Evolutionary conservation across 2,113 vertebrate species (phyloP).

Genomic region (Crotalus helleri): DNA sequence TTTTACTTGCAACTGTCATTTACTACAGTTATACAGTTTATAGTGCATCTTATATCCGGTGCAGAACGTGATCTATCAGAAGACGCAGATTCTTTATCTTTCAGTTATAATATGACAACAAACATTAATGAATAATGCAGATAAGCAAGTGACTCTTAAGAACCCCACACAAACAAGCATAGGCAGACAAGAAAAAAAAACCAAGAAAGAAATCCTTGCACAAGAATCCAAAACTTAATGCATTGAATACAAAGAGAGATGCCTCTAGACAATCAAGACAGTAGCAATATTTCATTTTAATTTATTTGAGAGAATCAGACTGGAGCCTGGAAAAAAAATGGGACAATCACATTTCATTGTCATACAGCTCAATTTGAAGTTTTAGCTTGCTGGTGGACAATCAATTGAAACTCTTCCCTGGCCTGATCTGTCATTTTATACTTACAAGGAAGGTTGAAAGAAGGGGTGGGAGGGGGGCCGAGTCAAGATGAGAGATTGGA

Average conservation of each 20-base stretch:
- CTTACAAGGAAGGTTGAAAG: neutral
- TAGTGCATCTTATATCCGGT: fast-evolving
- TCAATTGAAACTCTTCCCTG: fast-evolving
- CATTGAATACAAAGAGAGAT: slow-evolving; percentile 7
- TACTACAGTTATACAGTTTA: neutral
- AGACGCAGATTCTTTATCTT: neutral
- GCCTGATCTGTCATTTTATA: slow-evolving; percentile 1
- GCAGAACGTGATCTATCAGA: neutral
- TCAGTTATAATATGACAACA: neutral
- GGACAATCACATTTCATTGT: neutral
- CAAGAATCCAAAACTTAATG: neutral
- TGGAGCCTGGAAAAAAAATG: neutral
- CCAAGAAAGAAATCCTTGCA: neutral
- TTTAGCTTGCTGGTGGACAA: neutral
- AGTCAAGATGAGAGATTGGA: slow-evolving; percentile 10
- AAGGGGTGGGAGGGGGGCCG: neutral
- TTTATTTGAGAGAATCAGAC: slow-evolving; percentile 16
- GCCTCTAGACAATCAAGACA: neutral
- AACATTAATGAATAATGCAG: neutral
- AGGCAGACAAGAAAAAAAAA: neutral
- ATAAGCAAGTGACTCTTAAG: neutral
- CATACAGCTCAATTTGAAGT: neutral
- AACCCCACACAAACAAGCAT: neutral
- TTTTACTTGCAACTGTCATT: neutral
- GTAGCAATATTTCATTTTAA: slow-evolving; percentile 37